Evolutionary conservation across 2,113 vertebrate species (phyloP).

Genomic region (Paradisaea rubra): DNA sequence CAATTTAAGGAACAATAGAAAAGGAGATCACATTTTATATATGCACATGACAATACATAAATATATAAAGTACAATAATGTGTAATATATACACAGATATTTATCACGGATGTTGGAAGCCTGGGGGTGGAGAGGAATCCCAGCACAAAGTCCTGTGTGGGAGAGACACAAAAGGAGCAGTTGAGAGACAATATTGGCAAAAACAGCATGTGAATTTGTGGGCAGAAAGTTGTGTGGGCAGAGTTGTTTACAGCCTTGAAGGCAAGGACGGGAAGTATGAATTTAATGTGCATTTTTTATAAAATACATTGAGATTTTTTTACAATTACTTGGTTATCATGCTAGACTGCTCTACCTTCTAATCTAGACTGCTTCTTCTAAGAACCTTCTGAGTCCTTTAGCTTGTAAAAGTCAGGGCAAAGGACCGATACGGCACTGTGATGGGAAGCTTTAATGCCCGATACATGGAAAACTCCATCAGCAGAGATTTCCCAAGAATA

Average conservation of each 20-base stretch:
- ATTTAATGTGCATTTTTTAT: not conserved
- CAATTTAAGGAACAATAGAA: not conserved
- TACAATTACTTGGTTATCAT: not conserved
- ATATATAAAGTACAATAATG: not conserved
- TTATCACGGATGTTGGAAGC: not conserved
- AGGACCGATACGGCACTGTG: not conserved
- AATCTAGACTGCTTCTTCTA: not conserved
- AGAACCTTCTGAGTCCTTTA: not conserved
- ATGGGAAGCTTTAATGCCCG: not conserved
- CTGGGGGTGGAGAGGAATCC: not conserved
- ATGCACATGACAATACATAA: not conserved
- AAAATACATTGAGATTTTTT: not conserved
- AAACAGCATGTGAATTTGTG: not conserved
- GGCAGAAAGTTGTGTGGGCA: not conserved
- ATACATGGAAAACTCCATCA: not conserved
- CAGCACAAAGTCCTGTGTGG: not conserved
- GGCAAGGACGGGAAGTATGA: not conserved
- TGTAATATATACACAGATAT: not conserved
- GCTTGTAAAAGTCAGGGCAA: not conserved
- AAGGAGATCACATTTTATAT: not conserved
- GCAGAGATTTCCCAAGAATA: not conserved
- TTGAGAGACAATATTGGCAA: not conserved
- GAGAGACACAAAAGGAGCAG: constrained; percentile 26
- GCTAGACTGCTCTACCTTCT: not conserved
- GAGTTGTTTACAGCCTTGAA: constrained; percentile 16